A percentile compares a stretch with the other conserved stretches of the same genome.
These are phyloP conservation scores for Macrobrachium rosenbergii DNA, from an alignment of 1,140 invertebrate species.

Conservation along the genomic window DNA sequence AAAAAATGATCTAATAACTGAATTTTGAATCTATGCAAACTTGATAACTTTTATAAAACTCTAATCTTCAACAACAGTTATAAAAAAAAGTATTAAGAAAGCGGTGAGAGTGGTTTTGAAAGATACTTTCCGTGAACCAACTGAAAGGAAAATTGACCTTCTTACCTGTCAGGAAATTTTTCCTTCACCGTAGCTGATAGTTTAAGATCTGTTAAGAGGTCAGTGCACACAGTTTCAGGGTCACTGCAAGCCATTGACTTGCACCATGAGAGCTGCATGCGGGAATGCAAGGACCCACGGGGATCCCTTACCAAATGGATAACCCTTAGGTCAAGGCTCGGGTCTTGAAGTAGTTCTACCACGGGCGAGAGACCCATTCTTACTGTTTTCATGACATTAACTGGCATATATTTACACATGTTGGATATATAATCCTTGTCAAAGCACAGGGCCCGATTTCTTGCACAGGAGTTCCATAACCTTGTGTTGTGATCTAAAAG, in stretches of 20 bases:
- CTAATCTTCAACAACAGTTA: too few species aligned
- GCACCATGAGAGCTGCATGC: constrained; percentile 63
- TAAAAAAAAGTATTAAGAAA: too few species aligned
- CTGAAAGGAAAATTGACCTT: neutral
- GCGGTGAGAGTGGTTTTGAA: neutral
- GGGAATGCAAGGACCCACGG: constrained; percentile 61
- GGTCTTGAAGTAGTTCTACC: constrained; percentile 55
- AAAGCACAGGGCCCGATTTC: constrained; percentile 58
- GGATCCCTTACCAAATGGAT: constrained; percentile 64
- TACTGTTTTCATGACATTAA: constrained; percentile 64
- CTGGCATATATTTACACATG: constrained; percentile 50
- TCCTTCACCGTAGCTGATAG: constrained; percentile 35
- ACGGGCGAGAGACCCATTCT: constrained; percentile 56
- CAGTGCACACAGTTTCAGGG: constrained; percentile 51
- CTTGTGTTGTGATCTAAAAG: constrained; percentile 55
- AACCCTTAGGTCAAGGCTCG: constrained; percentile 55
- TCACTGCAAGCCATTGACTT: constrained; percentile 54
- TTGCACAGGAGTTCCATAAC: constrained; percentile 54
- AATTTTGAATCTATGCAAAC: too few species aligned
- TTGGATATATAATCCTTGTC: constrained; percentile 52
- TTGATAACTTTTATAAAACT: too few species aligned
- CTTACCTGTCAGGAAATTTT: constrained; percentile 57
- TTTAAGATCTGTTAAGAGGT: constrained; percentile 55
- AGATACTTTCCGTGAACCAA: neutral
- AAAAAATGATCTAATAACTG: too few species aligned